These are phyloP conservation scores for Armadillidium nasatum DNA, from an alignment of 1,140 invertebrate species.

Conservation along the genomic window DNA sequence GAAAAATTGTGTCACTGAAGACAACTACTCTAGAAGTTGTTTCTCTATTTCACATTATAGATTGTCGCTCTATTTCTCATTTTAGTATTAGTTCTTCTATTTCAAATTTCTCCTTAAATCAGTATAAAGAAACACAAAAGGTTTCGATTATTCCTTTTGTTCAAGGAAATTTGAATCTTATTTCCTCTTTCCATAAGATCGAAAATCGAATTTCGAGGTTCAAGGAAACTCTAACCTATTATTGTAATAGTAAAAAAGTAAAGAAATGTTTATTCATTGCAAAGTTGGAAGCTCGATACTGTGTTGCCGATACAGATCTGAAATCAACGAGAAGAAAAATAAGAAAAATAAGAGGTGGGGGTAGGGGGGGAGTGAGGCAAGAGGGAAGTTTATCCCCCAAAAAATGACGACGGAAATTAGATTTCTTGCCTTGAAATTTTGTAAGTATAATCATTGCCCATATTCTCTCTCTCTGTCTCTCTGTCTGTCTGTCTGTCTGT, in stretches of 20 bases:
- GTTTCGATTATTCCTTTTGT: not conserved
- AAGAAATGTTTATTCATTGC: slow-evolving; percentile 8
- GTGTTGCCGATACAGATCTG: not conserved
- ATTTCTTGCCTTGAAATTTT: not conserved
- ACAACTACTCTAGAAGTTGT: not conserved
- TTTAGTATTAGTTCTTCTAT: not conserved
- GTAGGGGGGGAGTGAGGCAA: no score
- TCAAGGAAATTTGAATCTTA: not conserved
- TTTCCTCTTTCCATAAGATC: not conserved
- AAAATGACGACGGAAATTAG: not conserved
- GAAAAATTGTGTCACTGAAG: not conserved
- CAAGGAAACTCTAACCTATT: not conserved
- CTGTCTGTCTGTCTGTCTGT: no score
- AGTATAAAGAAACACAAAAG: not conserved
- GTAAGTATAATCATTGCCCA: no score
- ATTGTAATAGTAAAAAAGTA: slow-evolving; percentile 4
- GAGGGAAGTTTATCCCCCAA: no score
- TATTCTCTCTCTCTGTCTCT: no score
- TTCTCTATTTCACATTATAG: no score
- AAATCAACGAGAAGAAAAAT: not conserved
- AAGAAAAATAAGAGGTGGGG: not conserved
- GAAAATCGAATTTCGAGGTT: not conserved
- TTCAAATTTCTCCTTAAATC: not conserved
- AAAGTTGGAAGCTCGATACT: not conserved
- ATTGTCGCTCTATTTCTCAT: no score